phyloP scores from a whole-genome alignment of 2,113 vertebrate species.

The Tetraodon nigroviridis region DNA sequence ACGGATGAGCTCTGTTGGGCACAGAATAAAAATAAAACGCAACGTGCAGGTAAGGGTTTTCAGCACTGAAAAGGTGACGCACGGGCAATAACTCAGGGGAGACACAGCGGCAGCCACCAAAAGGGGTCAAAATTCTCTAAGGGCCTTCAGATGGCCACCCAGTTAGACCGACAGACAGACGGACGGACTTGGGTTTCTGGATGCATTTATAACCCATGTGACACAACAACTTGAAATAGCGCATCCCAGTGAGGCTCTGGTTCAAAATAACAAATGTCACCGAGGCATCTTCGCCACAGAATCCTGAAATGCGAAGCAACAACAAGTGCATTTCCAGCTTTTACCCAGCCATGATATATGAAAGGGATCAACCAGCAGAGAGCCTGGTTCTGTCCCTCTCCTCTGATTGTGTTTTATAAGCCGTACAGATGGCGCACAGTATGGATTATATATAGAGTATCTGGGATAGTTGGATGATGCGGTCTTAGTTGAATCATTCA shows the following conservation, averaged over 20 bases:
- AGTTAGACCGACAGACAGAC: slow-evolving; percentile 30
- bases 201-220: slow-evolving; percentile 42
- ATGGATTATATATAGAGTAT: slow-evolving; percentile 53
- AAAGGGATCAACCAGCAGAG: slow-evolving; percentile 30
- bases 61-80: not conserved
- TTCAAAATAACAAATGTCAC: slow-evolving; percentile 41
- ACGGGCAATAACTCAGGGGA: not conserved
- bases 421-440: slow-evolving; percentile 17
- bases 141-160: slow-evolving; percentile 38
- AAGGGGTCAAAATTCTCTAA: slow-evolving; percentile 23
- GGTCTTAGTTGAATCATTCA: slow-evolving; percentile 60
- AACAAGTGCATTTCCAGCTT: slow-evolving; percentile 11
- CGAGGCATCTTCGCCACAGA: slow-evolving; percentile 29
- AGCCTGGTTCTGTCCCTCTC: slow-evolving; percentile 32
- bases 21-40: not conserved
- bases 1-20: slow-evolving; percentile 78
- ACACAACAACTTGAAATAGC: slow-evolving; percentile 62
- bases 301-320: slow-evolving; percentile 20
- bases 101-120: slow-evolving; percentile 3
- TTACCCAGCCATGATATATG: slow-evolving; percentile 36
- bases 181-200: slow-evolving; percentile 41
- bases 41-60: too few species aligned
- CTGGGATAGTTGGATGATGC: slow-evolving; percentile 42
- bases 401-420: slow-evolving; percentile 12
- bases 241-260: slow-evolving; percentile 35